phyloP scores from a whole-genome alignment of 2,797 vertebrate species.

The Lophura swinhoii region DNA sequence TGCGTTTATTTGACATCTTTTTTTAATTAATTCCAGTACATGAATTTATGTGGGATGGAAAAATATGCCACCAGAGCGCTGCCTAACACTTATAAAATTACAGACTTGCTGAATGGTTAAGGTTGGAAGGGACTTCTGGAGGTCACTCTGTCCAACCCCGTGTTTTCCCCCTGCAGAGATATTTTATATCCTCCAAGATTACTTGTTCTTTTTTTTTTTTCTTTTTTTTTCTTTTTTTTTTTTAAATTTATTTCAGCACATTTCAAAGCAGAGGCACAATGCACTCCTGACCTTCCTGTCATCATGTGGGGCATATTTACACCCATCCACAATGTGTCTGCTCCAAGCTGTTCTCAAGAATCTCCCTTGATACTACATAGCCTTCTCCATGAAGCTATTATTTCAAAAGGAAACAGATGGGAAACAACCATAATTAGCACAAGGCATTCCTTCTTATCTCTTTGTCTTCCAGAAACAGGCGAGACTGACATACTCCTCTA shows the following conservation, averaged over 20 bases:
- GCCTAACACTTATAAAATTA: not conserved
- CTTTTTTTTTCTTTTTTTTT: no score
- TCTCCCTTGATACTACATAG: not conserved
- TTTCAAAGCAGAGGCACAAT: slow-evolving; percentile 15
- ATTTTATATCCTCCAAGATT: not conserved
- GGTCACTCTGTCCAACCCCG: not conserved
- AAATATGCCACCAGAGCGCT: not conserved
- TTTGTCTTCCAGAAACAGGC: not conserved
- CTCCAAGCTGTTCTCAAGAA: not conserved
- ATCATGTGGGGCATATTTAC: not conserved
- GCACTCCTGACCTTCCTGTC: slow-evolving; percentile 39
- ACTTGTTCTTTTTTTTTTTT: not conserved
- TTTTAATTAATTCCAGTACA: not conserved
- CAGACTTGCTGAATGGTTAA: not conserved
- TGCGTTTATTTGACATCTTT: not conserved
- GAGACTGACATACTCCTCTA: not conserved
- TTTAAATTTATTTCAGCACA: not conserved
- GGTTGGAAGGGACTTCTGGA: not conserved
- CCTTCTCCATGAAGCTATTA: not conserved
- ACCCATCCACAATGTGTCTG: not conserved
- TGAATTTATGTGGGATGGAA: not conserved
- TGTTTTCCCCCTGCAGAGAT: not conserved
- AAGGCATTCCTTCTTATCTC: not conserved
- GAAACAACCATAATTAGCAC: not conserved
- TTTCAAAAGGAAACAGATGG: slow-evolving; percentile 36